Evolutionary conservation across 2,888 invertebrate genomes (phyloP), one percentile per base, ranked within the genome.

Genomic region (Ichneumoninae sp.): DNA sequence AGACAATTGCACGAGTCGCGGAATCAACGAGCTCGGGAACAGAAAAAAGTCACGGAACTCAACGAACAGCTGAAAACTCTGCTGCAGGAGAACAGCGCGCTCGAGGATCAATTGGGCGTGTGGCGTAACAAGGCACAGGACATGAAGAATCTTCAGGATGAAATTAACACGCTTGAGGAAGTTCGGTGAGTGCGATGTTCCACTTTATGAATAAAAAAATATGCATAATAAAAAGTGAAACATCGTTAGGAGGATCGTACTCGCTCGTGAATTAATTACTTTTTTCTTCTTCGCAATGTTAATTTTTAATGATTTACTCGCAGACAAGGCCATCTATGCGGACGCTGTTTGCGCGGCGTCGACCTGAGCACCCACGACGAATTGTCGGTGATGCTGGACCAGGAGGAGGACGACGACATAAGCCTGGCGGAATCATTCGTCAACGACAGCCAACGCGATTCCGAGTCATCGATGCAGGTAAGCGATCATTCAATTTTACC

Each of bases 281-380:
- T 79, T 66, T 40, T 54, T 36, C 2, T 13, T 10, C 54, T 8
- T 22, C 54, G 8, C n/a, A n/a, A 52, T 13, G 22, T 54, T 36
- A 13, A 68, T 22, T 19, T 52, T 30, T 68, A 8, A 50, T 63
- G 84, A 86, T 68, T 83, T 86, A 81, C 87, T 92, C 92, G 4
- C 94, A 97, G 97, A 91, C 97, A 97, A 95, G 97, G 97, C 13
- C 97, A 97, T 91, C 95, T 97, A 90, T 98, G 98, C 94, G 96
- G 96, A 89, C 95, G 97, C 90, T 98, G 98, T 93, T 95, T 97
- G 75, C 95, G 97, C 83, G 96, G 95, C 68, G 95, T 96, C 77
- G 95, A 95, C 81, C 94, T 94, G 69, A 93, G 90, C 76, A 93
- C 94, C 0, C 94, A 94, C 74, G 96, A 96, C 87, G 95, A 96